Evolutionary conservation across 2,113 vertebrate species (phyloP).

Genomic region (Solea senegalensis): DNA sequence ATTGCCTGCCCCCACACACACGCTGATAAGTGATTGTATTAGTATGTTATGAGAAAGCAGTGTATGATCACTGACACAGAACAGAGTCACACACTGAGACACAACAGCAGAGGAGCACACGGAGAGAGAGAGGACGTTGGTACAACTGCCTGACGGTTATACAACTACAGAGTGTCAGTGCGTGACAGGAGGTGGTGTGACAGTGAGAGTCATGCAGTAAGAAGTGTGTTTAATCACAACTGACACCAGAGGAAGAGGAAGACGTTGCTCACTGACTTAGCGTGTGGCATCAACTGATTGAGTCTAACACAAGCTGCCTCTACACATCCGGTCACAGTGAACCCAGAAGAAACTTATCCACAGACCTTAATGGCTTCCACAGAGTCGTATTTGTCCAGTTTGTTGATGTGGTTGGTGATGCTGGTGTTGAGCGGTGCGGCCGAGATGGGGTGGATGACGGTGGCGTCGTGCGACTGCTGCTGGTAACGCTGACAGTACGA

Average conservation of each 20-base stretch:
- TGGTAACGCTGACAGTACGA: constrained; percentile 96
- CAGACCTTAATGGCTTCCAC: constrained; percentile 98
- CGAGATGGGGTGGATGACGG: constrained; percentile 95
- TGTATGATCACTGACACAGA: constrained; percentile 66
- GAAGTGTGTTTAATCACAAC: constrained; percentile 51
- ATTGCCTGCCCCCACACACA: constrained; percentile 15
- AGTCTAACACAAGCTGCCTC: constrained; percentile 29
- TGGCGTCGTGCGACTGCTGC: constrained; percentile 95
- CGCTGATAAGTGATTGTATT: constrained; percentile 32
- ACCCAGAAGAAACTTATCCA: constrained; percentile 19
- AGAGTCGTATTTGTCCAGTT: constrained; percentile 96
- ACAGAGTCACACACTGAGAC: constrained; percentile 58
- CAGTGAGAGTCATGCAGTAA: constrained; percentile 62
- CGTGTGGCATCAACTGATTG: constrained; percentile 40
- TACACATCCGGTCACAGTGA: constrained; percentile 5
- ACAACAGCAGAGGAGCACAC: constrained; percentile 50
- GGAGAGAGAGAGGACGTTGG: constrained; percentile 34
- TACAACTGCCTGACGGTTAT: constrained; percentile 42
- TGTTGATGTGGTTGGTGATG: constrained; percentile 99
- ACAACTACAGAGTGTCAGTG: constrained; percentile 33
- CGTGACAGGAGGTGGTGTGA: constrained; percentile 47
- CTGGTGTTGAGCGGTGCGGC: constrained; percentile 95
- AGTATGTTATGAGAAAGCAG: constrained; percentile 78
- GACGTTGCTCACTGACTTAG: constrained; percentile 25
- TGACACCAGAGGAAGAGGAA: constrained; percentile 48